phyloP scores from a whole-genome alignment of 2,113 vertebrate genomes.

The Sus scrofa region T2T-Sscrofa CM000820.6:28769501-28770000 shows the following conservation, averaged over 20 bases:
- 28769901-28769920: background rate
- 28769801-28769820: background rate
- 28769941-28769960: no score
- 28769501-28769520: background rate
- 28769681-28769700: background rate
- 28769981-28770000: no score
- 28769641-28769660: background rate
- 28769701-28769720: background rate
- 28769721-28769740: background rate
- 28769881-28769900: background rate
- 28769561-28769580: background rate
- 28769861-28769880: background rate
- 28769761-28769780: background rate
- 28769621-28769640: background rate
- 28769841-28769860: background rate
- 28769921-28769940: no score
- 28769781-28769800: background rate
- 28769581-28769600: background rate
- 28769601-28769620: background rate
- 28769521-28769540: background rate
- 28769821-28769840: background rate
- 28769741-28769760: background rate
- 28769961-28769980: no score
- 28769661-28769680: conserved; percentile 21
- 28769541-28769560: background rate